Percentiles rank a stretch among this genome's conserved stretches.
phyloP scores from a whole-genome alignment of 1,140 invertebrate genomes.

The Saccostrea glomerata region DNA sequence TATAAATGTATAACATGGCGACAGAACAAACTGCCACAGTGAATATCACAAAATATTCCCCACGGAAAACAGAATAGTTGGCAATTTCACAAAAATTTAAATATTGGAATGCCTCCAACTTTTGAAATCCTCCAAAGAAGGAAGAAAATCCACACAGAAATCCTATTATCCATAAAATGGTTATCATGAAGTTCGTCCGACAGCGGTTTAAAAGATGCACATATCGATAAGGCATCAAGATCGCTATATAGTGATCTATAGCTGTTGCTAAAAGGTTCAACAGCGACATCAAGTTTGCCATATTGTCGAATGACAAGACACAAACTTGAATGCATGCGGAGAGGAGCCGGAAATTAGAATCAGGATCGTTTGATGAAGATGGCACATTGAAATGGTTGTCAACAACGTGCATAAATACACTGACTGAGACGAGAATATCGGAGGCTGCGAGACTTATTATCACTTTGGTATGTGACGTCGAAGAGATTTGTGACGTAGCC shows the following conservation, averaged over 20 bases:
- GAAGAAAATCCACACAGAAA: constrained; percentile 81
- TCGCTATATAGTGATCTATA: constrained; percentile 89
- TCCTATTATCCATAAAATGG: constrained; percentile 82
- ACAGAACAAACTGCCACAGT: constrained; percentile 79
- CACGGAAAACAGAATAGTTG: constrained; percentile 68
- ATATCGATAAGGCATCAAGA: constrained; percentile 91
- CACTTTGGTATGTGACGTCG: constrained; percentile 66
- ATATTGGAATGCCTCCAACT: constrained; percentile 67
- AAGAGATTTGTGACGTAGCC: constrained; percentile 61
- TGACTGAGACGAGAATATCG: constrained; percentile 67
- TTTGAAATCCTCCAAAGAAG: constrained; percentile 65
- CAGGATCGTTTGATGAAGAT: constrained; percentile 5
- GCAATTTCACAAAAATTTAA: constrained; percentile 78
- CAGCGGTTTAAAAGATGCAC: constrained; percentile 82
- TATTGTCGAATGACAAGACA: constrained; percentile 61
- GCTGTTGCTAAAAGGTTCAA: constrained; percentile 84
- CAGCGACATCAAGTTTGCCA: constrained; percentile 80
- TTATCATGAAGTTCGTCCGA: constrained; percentile 85
- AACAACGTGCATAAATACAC: constrained; percentile 61
- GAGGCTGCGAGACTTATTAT: constrained; percentile 67
- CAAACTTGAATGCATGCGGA: constrained; percentile 60
- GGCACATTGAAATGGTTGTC: constrained; percentile 59
- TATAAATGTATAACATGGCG: constrained; percentile 64
- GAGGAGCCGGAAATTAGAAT: constrained; percentile 41
- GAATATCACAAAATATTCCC: constrained; percentile 71